Percentiles rank a stretch among this genome's conserved stretches.
These are phyloP conservation scores for Platygyra sinensis DNA, from an alignment of 64 coral and sea anemone species.

Conservation along the genomic window DNA sequence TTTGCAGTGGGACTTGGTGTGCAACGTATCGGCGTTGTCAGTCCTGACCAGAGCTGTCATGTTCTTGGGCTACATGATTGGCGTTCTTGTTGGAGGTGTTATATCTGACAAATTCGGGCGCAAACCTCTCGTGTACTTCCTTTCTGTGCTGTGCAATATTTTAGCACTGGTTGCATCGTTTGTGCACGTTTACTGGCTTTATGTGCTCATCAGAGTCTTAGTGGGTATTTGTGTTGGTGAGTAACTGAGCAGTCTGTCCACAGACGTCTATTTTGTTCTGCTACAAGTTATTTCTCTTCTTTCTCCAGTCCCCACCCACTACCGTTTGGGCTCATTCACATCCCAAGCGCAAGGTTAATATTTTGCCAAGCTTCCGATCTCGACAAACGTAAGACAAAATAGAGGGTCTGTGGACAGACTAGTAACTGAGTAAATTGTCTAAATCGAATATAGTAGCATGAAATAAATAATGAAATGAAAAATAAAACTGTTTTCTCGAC, in stretches of 20 bases:
- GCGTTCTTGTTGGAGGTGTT: slow-evolving; percentile 37
- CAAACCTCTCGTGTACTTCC: slow-evolving; percentile 28
- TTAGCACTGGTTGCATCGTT: slow-evolving; percentile 42
- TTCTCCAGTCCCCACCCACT: too few relatives aligned
- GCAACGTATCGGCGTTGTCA: slow-evolving; percentile 37
- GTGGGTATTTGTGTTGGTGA: slow-evolving; percentile 58
- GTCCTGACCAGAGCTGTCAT: slow-evolving; percentile 47
- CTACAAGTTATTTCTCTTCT: too few relatives aligned
- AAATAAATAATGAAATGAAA: too few relatives aligned
- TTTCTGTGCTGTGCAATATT: slow-evolving; percentile 27
- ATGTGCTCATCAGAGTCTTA: slow-evolving; percentile 13
- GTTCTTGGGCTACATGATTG: slow-evolving; percentile 69
- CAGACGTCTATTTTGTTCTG: background rate
- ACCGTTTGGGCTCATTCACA: too few relatives aligned
- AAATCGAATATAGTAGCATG: too few relatives aligned
- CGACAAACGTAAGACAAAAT: too few relatives aligned
- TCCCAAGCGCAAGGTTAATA: too few relatives aligned
- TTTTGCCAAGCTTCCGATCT: too few relatives aligned
- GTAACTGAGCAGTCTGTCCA: background rate
- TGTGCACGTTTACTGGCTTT: slow-evolving; percentile 47
- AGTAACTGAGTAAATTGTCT: too few relatives aligned
- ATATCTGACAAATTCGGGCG: slow-evolving; percentile 77
- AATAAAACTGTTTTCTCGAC: too few relatives aligned
- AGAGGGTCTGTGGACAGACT: too few relatives aligned
- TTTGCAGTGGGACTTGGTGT: slow-evolving; percentile 55